Evolutionary conservation across 2,113 vertebrate species (phyloP).

Genomic region (Australoheros scitulus): DNA sequence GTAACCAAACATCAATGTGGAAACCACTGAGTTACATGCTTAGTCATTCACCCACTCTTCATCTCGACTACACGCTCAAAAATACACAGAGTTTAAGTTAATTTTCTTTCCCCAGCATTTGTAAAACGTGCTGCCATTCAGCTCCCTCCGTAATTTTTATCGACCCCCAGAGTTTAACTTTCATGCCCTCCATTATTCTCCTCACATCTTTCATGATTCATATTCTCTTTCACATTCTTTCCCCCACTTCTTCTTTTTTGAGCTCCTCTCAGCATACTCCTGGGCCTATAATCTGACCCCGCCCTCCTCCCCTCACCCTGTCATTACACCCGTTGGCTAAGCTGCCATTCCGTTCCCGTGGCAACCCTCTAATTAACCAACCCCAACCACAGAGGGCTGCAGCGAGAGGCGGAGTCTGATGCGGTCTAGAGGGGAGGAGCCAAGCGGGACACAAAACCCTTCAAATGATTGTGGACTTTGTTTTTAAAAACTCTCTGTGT

Average conservation of each 20-base stretch:
- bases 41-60: conserved; percentile 35
- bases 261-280: conserved; percentile 62
- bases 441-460: conserved; percentile 44
- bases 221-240: conserved; percentile 45
- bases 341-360: conserved; percentile 78
- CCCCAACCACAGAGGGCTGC: conserved; percentile 63
- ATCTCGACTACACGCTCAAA: background rate
- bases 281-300: conserved; percentile 81
- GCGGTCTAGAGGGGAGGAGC: conserved; percentile 63
- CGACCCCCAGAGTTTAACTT: conserved; percentile 2
- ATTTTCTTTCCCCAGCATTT: background rate
- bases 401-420: conserved; percentile 50
- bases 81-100: background rate
- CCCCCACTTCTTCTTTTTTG: conserved; percentile 61
- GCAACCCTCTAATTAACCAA: conserved; percentile 83
- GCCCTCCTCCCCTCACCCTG: conserved; percentile 79
- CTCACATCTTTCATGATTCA: conserved; percentile 40
- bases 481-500: conserved; percentile 60
- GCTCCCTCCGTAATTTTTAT: background rate
- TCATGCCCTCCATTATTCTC: background rate
- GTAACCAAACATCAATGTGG: conserved; percentile 36
- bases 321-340: conserved; percentile 80
- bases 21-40: conserved; percentile 43
- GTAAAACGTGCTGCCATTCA: background rate
- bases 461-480: conserved; percentile 66